A percentile compares a stretch with the other conserved stretches of the same genome.
Conservation (phyloP, 2,888 invertebrate genomes). For the Xanthorhoe designata region DNA sequence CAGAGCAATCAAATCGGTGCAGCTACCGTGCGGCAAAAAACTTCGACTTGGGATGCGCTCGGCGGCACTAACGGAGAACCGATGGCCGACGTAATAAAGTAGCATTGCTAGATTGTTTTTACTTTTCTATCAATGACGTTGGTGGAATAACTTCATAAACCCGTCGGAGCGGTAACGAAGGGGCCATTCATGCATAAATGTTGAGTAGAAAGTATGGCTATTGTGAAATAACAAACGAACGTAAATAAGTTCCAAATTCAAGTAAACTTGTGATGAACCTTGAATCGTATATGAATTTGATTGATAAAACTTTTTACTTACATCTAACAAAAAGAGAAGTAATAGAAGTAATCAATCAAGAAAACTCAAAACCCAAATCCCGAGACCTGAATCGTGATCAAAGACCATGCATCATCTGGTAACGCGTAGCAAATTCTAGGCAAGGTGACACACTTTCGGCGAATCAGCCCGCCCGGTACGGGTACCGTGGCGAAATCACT, state of each 20-base stretch:
- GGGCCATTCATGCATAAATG: constrained; percentile 18
- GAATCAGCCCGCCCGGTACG: constrained; percentile 57
- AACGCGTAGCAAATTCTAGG: constrained; percentile 76
- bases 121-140: constrained; percentile 30
- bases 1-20: constrained; percentile 81
- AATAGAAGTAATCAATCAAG: constrained; percentile 54
- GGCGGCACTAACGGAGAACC: constrained; percentile 63
- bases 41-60: constrained; percentile 64
- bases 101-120: constrained; percentile 55
- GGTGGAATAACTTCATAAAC: constrained; percentile 24
- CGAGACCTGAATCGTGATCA: constrained; percentile 53
- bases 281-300: constrained; percentile 6
- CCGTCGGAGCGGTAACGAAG: constrained; percentile 17
- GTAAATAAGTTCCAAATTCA: constrained; percentile 5
- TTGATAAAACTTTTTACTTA: constrained; percentile 13
- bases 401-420: constrained; percentile 63
- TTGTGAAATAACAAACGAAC: constrained; percentile 10
- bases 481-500: constrained; percentile 70
- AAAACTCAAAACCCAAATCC: constrained; percentile 47
- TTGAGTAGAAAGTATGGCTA: constrained; percentile 7
- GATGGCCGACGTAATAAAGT: constrained; percentile 70
- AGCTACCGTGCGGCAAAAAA: constrained; percentile 81
- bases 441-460: constrained; percentile 81
- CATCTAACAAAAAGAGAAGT: constrained; percentile 24
- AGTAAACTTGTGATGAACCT: neutral